A percentile compares a stretch with the other conserved stretches of the same genome.
Conservation (phyloP, 2,797 vertebrate genomes). For the Odontamblyopus lacepedii region DNA sequence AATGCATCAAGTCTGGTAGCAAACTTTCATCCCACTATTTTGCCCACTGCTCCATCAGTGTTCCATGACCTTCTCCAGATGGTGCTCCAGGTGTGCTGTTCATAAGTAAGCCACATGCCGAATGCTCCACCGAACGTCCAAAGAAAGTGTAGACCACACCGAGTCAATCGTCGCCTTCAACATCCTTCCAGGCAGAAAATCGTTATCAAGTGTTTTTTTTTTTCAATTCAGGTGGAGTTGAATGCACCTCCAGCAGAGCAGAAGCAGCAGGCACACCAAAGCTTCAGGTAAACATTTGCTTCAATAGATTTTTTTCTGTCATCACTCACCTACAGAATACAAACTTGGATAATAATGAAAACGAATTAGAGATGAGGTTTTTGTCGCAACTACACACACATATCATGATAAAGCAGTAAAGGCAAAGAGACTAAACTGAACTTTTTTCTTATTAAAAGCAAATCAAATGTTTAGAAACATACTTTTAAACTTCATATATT, state of each 20-base stretch:
- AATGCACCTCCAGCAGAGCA: neutral
- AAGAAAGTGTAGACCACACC: neutral
- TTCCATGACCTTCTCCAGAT: conserved; percentile 5
- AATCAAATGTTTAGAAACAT: no score
- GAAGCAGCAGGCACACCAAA: neutral
- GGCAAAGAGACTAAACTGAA: no score
- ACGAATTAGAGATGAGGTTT: no score
- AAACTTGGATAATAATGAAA: neutral
- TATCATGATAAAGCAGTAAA: no score
- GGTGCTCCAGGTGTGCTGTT: conserved; percentile 1
- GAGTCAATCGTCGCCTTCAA: neutral
- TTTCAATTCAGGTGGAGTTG: no score
- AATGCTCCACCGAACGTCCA: neutral
- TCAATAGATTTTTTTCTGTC: neutral
- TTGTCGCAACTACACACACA: no score
- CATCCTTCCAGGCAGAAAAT: neutral
- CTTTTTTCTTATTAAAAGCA: no score
- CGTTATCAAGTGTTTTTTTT: neutral
- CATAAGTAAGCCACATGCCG: conserved; percentile 6
- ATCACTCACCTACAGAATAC: neutral
- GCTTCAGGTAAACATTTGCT: neutral
- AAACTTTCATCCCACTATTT: neutral
- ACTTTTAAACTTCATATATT: no score
- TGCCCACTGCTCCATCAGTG: neutral
- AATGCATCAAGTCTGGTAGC: neutral